These are phyloP conservation scores for Aspidiotus rigidus DNA, from an alignment of 2,888 invertebrate genomes.

Conservation along the genomic window DNA sequence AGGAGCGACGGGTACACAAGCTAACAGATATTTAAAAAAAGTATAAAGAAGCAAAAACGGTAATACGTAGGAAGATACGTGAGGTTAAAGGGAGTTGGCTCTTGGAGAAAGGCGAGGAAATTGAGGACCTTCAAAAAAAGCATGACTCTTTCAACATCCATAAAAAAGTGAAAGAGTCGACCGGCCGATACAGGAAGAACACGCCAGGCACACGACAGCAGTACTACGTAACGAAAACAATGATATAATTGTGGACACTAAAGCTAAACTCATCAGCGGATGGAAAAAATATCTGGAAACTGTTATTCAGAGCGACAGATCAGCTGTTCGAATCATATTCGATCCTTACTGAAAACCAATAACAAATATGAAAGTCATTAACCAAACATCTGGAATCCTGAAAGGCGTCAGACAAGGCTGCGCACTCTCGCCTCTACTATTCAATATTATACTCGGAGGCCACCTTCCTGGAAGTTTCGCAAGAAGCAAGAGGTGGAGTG, in stretches of 20 bases:
- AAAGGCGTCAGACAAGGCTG: too few species aligned
- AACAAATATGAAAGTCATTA: too few species aligned
- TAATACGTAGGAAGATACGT: background rate
- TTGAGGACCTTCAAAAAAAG: background rate
- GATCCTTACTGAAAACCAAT: too few species aligned
- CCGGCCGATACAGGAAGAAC: background rate
- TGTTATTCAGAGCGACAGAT: background rate
- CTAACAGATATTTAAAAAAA: background rate
- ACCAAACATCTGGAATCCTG: too few species aligned
- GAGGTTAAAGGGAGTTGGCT: background rate
- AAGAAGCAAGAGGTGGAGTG: too few species aligned
- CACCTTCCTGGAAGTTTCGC: too few species aligned
- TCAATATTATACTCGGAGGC: too few species aligned
- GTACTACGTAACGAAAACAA: constrained; percentile 1
- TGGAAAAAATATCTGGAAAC: constrained; percentile 2
- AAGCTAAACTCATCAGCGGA: background rate
- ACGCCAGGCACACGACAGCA: too few species aligned
- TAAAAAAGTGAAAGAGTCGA: constrained; percentile 8
- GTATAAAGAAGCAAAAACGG: background rate
- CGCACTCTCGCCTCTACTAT: too few species aligned
- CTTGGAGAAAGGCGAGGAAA: background rate
- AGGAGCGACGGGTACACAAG: background rate
- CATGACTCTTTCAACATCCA: constrained; percentile 2
- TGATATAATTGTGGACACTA: background rate
- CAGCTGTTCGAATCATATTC: too few species aligned